Percentiles rank a stretch among this genome's conserved stretches.
Conservation (phyloP, 2,797 vertebrate genomes). For the Thamnophis elegans region DNA sequence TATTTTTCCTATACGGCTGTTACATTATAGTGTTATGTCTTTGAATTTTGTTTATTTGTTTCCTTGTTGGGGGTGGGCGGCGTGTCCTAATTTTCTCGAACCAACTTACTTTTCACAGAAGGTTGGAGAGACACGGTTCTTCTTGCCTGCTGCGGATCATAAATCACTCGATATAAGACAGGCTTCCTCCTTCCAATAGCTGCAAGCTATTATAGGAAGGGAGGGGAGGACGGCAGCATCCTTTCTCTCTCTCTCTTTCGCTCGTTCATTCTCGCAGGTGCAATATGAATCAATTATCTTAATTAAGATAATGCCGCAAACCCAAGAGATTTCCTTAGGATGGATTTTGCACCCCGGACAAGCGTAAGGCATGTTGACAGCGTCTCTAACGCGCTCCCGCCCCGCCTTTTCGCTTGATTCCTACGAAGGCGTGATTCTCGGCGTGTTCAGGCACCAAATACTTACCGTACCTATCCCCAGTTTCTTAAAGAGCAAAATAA, state of each 20-base stretch:
- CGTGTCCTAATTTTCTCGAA: background rate
- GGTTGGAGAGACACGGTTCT: conserved; percentile 18
- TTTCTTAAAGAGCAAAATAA: background rate
- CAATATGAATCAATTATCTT: conserved; percentile 85
- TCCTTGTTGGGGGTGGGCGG: no score
- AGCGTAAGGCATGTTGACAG: conserved; percentile 68
- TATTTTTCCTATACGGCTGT: background rate
- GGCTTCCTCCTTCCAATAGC: conserved; percentile 68
- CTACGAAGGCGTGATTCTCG: background rate
- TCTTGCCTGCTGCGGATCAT: conserved; percentile 50
- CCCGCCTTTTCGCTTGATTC: conserved; percentile 7
- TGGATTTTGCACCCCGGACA: conserved; percentile 67
- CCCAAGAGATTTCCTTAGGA: conserved; percentile 74
- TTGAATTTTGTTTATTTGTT: background rate
- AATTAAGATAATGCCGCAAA: conserved; percentile 80
- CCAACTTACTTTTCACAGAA: background rate
- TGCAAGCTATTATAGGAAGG: conserved; percentile 67
- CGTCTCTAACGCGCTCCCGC: conserved; percentile 40
- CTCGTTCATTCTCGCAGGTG: conserved; percentile 76
- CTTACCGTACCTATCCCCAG: background rate
- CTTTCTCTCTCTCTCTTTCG: conserved; percentile 33
- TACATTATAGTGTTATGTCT: background rate
- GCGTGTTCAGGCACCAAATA: background rate
- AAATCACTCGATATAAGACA: conserved; percentile 70
- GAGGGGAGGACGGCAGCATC: conserved; percentile 50